Conservation (phyloP, 2,113 vertebrate species). For the Chroicocephalus ridibundus region DNA sequence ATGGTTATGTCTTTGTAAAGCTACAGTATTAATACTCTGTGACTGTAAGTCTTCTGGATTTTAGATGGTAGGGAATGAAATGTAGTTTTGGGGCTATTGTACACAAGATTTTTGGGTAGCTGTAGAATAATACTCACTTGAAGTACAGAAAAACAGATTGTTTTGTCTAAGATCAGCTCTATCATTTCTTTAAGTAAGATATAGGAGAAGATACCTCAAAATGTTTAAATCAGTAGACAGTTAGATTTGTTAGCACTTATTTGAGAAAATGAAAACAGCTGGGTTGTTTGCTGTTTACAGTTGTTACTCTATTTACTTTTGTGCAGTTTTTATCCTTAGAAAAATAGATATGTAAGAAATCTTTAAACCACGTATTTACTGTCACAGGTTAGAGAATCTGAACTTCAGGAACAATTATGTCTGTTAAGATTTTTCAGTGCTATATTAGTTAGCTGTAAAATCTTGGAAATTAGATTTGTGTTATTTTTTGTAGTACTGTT, state of each 20-base stretch:
- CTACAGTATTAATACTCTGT: neutral
- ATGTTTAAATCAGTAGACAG: neutral
- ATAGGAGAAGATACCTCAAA: neutral
- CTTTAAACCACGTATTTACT: neutral
- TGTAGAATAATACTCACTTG: neutral
- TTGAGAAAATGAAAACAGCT: neutral
- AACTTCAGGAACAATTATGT: neutral
- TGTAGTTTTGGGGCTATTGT: fast-evolving
- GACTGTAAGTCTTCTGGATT: neutral
- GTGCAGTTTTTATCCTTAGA: neutral
- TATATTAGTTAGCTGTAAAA: neutral
- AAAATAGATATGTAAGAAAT: neutral
- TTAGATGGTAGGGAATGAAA: neutral
- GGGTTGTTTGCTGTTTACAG: neutral
- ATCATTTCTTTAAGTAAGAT: neutral
- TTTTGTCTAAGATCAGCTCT: neutral
- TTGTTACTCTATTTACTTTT: neutral
- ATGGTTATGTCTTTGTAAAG: neutral
- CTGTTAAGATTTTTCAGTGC: neutral
- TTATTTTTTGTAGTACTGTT: neutral
- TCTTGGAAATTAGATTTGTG: neutral
- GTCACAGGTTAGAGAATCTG: neutral
- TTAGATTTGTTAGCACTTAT: neutral
- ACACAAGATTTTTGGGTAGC: neutral
- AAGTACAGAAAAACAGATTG: neutral